These are phyloP conservation scores for Oryctolagus cuniculus DNA, from an alignment of 2,113 vertebrate species.

Conservation along the genomic window DNA sequence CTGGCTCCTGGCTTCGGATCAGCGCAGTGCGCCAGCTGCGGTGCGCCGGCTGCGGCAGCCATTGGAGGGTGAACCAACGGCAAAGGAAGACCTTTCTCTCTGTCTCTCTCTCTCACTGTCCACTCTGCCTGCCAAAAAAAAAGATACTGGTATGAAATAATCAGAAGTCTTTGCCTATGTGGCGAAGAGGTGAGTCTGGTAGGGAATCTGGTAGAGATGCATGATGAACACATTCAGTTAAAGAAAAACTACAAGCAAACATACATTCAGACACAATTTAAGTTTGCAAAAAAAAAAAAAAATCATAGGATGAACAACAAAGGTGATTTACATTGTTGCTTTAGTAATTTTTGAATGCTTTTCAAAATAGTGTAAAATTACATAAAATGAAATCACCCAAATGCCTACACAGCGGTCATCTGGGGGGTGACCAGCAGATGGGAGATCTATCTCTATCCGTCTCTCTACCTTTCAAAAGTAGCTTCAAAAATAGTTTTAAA, in stretches of 20 bases:
- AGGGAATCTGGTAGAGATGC: not conserved
- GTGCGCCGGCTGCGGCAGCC: too few species aligned
- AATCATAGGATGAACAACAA: not conserved
- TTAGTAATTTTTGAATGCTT: not conserved
- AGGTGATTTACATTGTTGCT: slow-evolving; percentile 2
- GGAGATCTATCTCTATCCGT: too few species aligned
- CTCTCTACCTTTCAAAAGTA: not conserved
- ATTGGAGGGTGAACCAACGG: too few species aligned
- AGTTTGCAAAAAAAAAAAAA: not conserved
- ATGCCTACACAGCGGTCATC: not conserved
- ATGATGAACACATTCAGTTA: not conserved
- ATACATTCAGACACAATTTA: not conserved
- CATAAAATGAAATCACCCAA: not conserved
- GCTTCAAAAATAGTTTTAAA: not conserved
- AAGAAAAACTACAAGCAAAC: not conserved
- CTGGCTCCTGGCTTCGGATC: too few species aligned
- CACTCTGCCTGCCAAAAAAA: too few species aligned
- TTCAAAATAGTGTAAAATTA: slow-evolving; percentile 42
- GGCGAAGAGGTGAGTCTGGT: not conserved
- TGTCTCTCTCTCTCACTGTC: too few species aligned
- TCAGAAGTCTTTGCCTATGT: not conserved
- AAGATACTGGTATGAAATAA: not conserved
- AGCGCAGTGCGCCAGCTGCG: too few species aligned
- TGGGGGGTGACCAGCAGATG: too few species aligned
- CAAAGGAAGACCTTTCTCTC: too few species aligned